These are phyloP conservation scores for Cheirogaleus medius DNA, from an alignment of 2,113 vertebrate species.

Conservation along the genomic window DNA sequence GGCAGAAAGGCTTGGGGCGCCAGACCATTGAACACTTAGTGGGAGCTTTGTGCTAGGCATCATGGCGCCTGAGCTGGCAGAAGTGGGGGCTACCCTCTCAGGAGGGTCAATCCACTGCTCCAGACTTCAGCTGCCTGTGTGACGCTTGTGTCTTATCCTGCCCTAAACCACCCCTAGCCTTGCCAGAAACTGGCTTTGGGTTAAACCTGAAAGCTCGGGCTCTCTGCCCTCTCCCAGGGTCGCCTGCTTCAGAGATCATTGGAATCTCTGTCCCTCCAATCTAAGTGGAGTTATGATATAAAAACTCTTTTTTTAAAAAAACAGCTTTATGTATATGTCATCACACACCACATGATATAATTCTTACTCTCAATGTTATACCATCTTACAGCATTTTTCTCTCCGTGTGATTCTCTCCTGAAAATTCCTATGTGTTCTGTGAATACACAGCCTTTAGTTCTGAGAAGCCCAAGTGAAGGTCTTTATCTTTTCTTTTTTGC, in stretches of 20 bases:
- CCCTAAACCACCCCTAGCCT: not conserved
- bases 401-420: not conserved
- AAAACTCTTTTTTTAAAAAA: not conserved
- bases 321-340: not conserved
- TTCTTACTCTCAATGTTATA: not conserved
- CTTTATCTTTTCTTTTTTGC: not conserved
- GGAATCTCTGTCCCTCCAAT: not conserved
- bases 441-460: not conserved
- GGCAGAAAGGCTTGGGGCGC: not conserved
- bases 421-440: not conserved
- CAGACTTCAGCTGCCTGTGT: not conserved
- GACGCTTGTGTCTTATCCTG: not conserved
- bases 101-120: not conserved
- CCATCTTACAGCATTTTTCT: not conserved
- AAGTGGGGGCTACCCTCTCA: fast-evolving
- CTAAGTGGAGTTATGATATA: not conserved
- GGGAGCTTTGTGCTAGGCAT: not conserved
- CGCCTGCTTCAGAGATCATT: not conserved
- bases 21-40: fast-evolving
- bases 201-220: not conserved
- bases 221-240: not conserved
- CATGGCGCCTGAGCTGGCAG: fast-evolving
- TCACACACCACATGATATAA: not conserved
- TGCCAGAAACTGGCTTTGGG: not conserved
- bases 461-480: not conserved